Conservation (phyloP, 2,888 invertebrate species). For the Thyatira batis region DNA sequence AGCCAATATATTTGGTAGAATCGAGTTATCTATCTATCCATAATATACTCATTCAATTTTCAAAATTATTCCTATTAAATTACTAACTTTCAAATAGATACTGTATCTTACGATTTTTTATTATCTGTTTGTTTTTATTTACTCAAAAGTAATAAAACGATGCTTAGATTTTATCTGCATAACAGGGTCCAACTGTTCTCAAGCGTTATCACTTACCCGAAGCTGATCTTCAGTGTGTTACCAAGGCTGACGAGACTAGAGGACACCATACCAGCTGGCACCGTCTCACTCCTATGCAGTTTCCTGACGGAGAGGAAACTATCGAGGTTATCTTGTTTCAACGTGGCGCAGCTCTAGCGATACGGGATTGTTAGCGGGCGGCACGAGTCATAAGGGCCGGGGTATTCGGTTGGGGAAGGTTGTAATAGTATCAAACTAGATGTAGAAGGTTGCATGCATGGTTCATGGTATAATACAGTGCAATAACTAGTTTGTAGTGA, state of each 20-base stretch:
- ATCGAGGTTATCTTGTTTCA: slow-evolving; percentile 75
- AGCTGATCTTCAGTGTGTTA: slow-evolving; percentile 91
- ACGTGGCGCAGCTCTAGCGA: slow-evolving; percentile 47
- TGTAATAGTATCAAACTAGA: slow-evolving; percentile 6
- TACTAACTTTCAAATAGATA: no score
- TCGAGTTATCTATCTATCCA: no score
- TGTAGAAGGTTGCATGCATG: background rate
- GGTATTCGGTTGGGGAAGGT: slow-evolving; percentile 10
- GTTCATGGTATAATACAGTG: background rate
- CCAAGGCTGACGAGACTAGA: slow-evolving; percentile 91
- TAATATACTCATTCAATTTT: no score
- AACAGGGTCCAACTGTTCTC: background rate
- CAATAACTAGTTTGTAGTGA: background rate
- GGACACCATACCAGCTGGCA: slow-evolving; percentile 87
- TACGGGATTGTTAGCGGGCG: slow-evolving; percentile 52
- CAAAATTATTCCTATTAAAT: no score
- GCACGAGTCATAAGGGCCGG: slow-evolving; percentile 29
- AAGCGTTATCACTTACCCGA: slow-evolving; percentile 84
- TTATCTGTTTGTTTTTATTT: no score
- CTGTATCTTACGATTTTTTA: no score
- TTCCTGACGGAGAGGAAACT: slow-evolving; percentile 76
- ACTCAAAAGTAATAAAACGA: no score
- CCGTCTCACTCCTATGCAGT: slow-evolving; percentile 89
- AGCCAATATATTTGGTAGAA: no score
- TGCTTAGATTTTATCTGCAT: no score